Conservation (phyloP, 2,797 vertebrate genomes). For the Amphiprion clarkii region DNA sequence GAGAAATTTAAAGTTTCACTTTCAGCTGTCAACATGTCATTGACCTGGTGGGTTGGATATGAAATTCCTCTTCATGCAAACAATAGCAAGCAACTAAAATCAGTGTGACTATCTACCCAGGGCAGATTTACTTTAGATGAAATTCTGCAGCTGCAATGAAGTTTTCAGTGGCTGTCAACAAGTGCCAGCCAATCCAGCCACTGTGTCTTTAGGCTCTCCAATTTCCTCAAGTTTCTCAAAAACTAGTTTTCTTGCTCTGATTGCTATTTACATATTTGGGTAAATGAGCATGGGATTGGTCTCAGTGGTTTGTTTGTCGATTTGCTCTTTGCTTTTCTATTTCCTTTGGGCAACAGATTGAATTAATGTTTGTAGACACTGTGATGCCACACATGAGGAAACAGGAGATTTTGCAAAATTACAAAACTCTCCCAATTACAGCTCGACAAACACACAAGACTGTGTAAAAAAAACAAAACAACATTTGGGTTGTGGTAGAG, state of each 20-base stretch:
- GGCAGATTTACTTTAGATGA: conserved; percentile 51
- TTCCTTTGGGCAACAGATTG: conserved; percentile 87
- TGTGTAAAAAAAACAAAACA: conserved; percentile 14
- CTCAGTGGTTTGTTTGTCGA: conserved; percentile 85
- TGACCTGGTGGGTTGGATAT: conserved; percentile 22
- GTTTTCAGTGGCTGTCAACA: conserved; percentile 65
- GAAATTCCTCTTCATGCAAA: conserved; percentile 16
- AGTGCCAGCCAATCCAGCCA: conserved; percentile 61
- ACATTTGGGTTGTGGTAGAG: conserved; percentile 62
- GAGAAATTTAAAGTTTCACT: conserved; percentile 5
- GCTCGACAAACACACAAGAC: conserved; percentile 79
- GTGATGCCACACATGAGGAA: conserved; percentile 83
- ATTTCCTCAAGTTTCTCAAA: conserved; percentile 75
- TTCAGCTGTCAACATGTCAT: conserved; percentile 3
- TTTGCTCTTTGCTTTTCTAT: conserved; percentile 85
- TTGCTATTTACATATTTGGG: conserved; percentile 87
- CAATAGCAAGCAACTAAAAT: conserved; percentile 51
- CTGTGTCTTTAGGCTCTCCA: conserved; percentile 74
- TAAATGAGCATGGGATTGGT: conserved; percentile 84
- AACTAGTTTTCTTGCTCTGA: conserved; percentile 82
- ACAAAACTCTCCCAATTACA: conserved; percentile 84
- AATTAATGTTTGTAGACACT: conserved; percentile 88
- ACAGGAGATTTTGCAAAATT: conserved; percentile 83
- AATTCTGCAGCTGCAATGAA: conserved; percentile 62
- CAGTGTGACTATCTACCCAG: conserved; percentile 61